phyloP scores from a whole-genome alignment of 2,113 vertebrate species.

The Catharus fuscescens region DNA sequence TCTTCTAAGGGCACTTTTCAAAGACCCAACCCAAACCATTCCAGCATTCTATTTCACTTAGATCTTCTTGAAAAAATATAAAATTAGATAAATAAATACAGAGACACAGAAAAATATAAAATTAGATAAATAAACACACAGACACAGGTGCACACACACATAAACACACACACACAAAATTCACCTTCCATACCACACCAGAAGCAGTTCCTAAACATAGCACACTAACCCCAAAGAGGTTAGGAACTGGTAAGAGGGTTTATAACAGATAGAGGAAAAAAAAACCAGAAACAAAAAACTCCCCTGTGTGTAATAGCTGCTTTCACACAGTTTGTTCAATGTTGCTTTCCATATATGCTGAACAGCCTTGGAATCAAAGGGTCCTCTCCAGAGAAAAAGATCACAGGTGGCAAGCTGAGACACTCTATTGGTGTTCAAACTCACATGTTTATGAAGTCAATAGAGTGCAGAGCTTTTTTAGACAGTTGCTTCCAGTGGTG shows the following conservation, averaged over 20 bases:
- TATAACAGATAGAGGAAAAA: background rate
- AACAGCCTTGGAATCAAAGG: background rate
- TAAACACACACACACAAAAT: fast-evolving
- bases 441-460: background rate
- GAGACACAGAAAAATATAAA: background rate
- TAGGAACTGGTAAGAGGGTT: background rate
- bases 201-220: background rate
- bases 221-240: background rate
- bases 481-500: constrained; percentile 31
- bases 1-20: too few species aligned
- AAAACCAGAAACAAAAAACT: too few species aligned
- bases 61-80: background rate
- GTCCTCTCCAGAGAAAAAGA: background rate
- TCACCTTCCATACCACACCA: background rate
- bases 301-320: background rate
- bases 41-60: background rate
- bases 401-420: background rate
- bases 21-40: background rate
- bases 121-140: background rate
- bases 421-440: background rate
- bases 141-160: background rate
- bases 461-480: constrained; percentile 22
- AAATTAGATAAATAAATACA: background rate
- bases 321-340: background rate
- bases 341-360: background rate